Evolutionary conservation across 2,888 invertebrate genomes (phyloP).

Genomic region (Campopleginae sp.): DNA sequence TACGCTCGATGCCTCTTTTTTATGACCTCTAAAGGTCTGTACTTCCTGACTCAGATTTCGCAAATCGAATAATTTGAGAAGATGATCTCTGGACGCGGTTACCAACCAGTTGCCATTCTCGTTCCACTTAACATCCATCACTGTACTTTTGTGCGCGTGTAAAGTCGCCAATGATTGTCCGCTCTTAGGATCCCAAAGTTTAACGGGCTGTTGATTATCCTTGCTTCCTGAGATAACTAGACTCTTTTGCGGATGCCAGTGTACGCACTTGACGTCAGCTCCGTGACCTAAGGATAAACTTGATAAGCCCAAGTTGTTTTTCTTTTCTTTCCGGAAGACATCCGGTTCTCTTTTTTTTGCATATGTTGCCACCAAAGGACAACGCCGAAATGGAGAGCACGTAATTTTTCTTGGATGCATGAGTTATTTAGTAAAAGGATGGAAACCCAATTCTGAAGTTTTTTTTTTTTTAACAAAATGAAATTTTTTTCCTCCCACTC

Average conservation of each 20-base stretch:
- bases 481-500: slow-evolving; percentile 23
- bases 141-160: slow-evolving; percentile 99
- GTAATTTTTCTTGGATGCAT: background rate
- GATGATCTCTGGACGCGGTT: slow-evolving; percentile 98
- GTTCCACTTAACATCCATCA: slow-evolving; percentile 99
- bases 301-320: slow-evolving; percentile 45
- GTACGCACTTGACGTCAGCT: slow-evolving; percentile 99
- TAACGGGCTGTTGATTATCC: slow-evolving; percentile 99
- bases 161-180: slow-evolving; percentile 97
- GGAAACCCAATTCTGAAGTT: background rate
- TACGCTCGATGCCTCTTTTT: slow-evolving; percentile 98
- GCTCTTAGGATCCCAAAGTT: slow-evolving; percentile 99
- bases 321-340: background rate
- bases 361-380: background rate
- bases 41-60: slow-evolving; percentile 97
- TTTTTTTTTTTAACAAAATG: slow-evolving; percentile 9
- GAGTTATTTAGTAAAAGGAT: background rate
- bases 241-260: slow-evolving; percentile 99
- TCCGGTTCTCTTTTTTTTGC: background rate
- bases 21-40: slow-evolving; percentile 99
- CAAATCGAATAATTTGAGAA: slow-evolving; percentile 98
- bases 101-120: slow-evolving; percentile 99
- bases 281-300: slow-evolving; percentile 91
- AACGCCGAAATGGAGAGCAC: slow-evolving; percentile 9
- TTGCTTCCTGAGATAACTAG: slow-evolving; percentile 99